Evolutionary conservation across 2,888 invertebrate species (phyloP).

Genomic region (Taenaris catops): DNA sequence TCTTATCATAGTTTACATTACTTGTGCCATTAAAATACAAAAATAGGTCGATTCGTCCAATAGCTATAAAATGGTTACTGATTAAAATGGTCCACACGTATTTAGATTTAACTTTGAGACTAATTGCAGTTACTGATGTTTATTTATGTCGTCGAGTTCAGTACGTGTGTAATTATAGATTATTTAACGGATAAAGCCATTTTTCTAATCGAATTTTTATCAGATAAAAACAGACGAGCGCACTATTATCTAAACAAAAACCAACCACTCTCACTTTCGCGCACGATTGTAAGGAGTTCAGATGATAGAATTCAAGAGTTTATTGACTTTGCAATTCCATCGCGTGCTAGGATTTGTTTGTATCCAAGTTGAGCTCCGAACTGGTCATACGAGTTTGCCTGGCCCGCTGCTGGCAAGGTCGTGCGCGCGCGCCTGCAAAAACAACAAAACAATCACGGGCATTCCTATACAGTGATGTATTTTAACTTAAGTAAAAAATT

Average conservation of each 20-base stretch:
- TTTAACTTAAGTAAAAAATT: slow-evolving; percentile 3
- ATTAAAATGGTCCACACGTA: too few species aligned
- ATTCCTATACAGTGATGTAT: slow-evolving; percentile 49
- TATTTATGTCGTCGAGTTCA: too few species aligned
- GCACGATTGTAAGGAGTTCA: slow-evolving; percentile 9
- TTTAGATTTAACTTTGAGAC: too few species aligned
- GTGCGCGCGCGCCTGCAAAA: slow-evolving; percentile 59
- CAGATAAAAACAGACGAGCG: slow-evolving; percentile 1
- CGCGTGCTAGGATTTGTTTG: slow-evolving; percentile 68
- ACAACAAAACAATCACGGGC: slow-evolving; percentile 30
- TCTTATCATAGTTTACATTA: too few species aligned
- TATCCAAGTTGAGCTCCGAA: slow-evolving; percentile 39
- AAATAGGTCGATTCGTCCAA: too few species aligned
- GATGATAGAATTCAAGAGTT: slow-evolving; percentile 26
- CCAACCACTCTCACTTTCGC: slow-evolving; percentile 22
- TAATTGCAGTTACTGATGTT: too few species aligned
- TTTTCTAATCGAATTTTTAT: neutral
- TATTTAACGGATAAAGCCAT: neutral
- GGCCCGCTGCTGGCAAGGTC: slow-evolving; percentile 65
- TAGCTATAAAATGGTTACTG: too few species aligned
- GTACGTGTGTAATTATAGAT: neutral
- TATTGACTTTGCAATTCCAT: slow-evolving; percentile 46
- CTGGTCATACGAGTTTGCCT: slow-evolving; percentile 61
- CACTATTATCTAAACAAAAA: slow-evolving; percentile 9
- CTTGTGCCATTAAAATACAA: too few species aligned